Evolutionary conservation across 2,888 invertebrate genomes (phyloP), one percentile per base, ranked within the genome.

Genomic region (Cetonia aurata): DNA sequence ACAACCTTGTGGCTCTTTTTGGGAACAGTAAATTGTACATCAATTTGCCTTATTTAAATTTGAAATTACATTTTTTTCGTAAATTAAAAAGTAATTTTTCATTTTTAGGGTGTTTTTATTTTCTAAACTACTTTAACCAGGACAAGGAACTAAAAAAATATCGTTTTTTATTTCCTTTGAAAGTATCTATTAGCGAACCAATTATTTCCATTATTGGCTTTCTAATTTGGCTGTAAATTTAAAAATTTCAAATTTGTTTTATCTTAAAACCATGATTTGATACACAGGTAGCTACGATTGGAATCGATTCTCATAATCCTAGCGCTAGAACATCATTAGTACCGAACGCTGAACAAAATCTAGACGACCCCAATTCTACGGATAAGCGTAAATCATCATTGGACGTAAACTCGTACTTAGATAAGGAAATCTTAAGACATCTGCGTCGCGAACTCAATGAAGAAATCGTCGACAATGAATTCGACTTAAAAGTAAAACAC

Each of bases 401-500:
- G 42, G 79, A 82, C n/a, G 73, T 81, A 10, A 78, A 84, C 60
- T 86, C 85, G 0, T 88, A 86, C 80, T 86, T 92, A 0, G 88
- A 90, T 59, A 85, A 87, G 1, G 89, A 90, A 0, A 88, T 91
- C 72, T 81, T 93, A 42, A 90, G 89, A 79, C 89, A 89, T 74
- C 80, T 93, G 57, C 88, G 90, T 62, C 83, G 92, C 71, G 91
- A 92, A 80, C 86, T 92, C 13, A 90, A 91, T 75, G 88, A 88
- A 70, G 90, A 91, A 71, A 87, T 89, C 9, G 89, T 92, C 37
- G 92, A 92, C 75, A 89, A 87, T 25, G 92, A 92, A 80, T 91
- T 92, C 80, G 89, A 92, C 79, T 79, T 85, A 1, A 90, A 90
- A 86, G 92, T 91, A 19, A 13, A 48, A 10, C 25, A 25, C 25